phyloP scores from a whole-genome alignment of 1,140 invertebrate species.

The Spodoptera litura region DNA sequence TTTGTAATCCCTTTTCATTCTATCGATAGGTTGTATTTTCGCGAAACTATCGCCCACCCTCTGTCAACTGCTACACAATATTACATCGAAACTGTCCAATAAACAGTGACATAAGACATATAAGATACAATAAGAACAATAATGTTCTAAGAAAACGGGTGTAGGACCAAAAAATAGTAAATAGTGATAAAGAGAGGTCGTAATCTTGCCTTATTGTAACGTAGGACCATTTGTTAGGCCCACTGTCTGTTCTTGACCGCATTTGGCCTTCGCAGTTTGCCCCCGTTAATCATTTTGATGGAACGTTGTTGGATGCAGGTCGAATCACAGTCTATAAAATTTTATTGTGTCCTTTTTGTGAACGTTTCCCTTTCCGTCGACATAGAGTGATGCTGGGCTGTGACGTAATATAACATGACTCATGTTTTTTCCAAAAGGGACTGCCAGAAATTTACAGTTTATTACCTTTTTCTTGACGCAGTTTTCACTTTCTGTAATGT shows the following conservation, averaged over 20 bases:
- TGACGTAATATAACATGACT: too few relatives aligned
- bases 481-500: too few relatives aligned
- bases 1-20: too few relatives aligned
- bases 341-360: slow-evolving; percentile 5
- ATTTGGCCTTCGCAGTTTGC: slow-evolving; percentile 2
- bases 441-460: too few relatives aligned
- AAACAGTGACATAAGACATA: background rate
- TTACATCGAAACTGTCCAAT: slow-evolving; percentile 30
- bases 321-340: slow-evolving; percentile 14
- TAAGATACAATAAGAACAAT: slow-evolving; percentile 34
- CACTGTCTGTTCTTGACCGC: slow-evolving; percentile 35
- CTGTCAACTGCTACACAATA: slow-evolving; percentile 15
- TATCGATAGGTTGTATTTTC: too few relatives aligned
- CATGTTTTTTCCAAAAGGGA: too few relatives aligned
- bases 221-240: slow-evolving; percentile 30
- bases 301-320: slow-evolving; percentile 3
- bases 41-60: background rate
- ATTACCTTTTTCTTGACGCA: too few relatives aligned
- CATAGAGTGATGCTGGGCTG: too few relatives aligned
- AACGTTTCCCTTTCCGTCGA: background rate
- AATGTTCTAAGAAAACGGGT: slow-evolving; percentile 11
- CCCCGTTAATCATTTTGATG: slow-evolving; percentile 33
- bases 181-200: slow-evolving; percentile 24
- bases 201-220: slow-evolving; percentile 32
- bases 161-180: slow-evolving; percentile 20